Conservation (phyloP, 1,140 invertebrate species). For the Helicoverpa zea region DNA sequence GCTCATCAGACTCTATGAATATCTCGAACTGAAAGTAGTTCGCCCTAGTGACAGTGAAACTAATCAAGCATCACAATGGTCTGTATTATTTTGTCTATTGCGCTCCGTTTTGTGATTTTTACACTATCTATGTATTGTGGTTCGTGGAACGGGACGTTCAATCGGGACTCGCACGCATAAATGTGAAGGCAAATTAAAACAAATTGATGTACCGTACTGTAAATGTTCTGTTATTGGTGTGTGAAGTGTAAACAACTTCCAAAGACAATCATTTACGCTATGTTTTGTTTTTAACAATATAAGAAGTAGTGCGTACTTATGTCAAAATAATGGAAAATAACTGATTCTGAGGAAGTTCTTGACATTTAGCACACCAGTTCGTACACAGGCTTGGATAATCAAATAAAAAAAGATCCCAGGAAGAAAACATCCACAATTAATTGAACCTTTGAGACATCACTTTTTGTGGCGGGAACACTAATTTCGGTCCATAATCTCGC, state of each 20-base stretch:
- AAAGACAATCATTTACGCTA: not conserved
- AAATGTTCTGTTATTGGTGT: not conserved
- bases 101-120: not conserved
- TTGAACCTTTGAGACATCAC: no score
- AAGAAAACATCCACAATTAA: no score
- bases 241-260: not conserved
- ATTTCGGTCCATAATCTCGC: no score
- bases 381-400: no score
- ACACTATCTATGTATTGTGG: not conserved
- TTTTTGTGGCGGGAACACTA: no score
- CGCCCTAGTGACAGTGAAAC: constrained; percentile 40
- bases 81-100: constrained; percentile 15
- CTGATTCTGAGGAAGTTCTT: not conserved
- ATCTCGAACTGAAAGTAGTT: constrained; percentile 31
- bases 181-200: not conserved
- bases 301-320: no score
- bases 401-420: no score
- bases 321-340: constrained; percentile 4
- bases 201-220: not conserved
- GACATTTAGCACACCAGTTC: not conserved
- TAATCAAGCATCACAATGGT: constrained; percentile 36
- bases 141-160: not conserved
- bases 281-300: not conserved
- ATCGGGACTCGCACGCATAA: not conserved
- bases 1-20: constrained; percentile 33